A percentile compares a stretch with the other conserved stretches of the same genome.
phyloP scores from a whole-genome alignment of 2,888 invertebrate genomes.

The Temnothorax ravouxi region DNA sequence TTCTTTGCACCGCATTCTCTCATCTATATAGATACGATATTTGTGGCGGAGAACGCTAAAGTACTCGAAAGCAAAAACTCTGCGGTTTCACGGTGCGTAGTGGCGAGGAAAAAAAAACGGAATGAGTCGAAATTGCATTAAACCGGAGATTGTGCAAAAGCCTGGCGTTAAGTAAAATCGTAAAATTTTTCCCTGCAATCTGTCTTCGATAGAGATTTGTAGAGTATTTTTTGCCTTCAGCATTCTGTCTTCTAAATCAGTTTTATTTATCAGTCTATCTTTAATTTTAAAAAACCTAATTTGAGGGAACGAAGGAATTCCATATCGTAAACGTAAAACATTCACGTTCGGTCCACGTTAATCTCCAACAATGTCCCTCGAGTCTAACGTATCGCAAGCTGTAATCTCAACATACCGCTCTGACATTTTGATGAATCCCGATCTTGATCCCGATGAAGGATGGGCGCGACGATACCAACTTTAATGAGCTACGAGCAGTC shows the following conservation, averaged over 20 bases:
- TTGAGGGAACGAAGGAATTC: conserved; percentile 8
- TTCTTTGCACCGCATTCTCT: background rate
- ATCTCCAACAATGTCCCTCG: conserved; percentile 43
- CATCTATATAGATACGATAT: background rate
- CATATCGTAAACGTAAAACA: conserved; percentile 33
- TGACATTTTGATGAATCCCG: conserved; percentile 56
- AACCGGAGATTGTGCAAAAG: conserved; percentile 4
- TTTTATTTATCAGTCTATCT: background rate
- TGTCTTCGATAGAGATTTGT: background rate
- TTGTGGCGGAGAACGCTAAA: conserved; percentile 14
- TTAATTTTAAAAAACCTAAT: conserved; percentile 8
- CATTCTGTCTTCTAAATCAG: conserved; percentile 3
- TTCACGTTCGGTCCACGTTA: conserved; percentile 23
- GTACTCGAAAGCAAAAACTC: background rate
- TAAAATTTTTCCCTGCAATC: background rate
- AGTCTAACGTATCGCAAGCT: conserved; percentile 25
- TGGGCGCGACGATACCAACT: conserved; percentile 29
- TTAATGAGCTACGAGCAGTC: conserved; percentile 28
- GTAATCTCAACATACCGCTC: conserved; percentile 35
- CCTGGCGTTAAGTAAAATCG: conserved; percentile 6
- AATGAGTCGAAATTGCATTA: conserved; percentile 29
- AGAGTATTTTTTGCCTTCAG: background rate
- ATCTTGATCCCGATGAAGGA: conserved; percentile 43
- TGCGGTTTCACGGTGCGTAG: conserved; percentile 22
- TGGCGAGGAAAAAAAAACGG: background rate